These are phyloP conservation scores for Takifugu bimaculatus DNA, from an alignment of 2,113 vertebrate genomes.

Conservation along the genomic window DNA sequence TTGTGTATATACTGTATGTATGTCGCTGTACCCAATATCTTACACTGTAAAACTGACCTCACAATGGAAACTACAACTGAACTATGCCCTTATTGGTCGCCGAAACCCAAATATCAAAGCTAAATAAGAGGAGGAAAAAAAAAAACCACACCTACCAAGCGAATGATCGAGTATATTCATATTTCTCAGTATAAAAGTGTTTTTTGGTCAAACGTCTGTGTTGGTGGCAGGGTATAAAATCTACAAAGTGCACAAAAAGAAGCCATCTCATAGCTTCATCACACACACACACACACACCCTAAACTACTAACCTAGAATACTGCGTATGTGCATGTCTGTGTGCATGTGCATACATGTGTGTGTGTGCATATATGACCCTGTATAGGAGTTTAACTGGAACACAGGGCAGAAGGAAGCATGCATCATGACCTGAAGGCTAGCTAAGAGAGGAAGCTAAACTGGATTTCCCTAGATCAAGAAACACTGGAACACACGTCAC, in stretches of 20 bases:
- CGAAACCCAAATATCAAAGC: conserved; percentile 44
- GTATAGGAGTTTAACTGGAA: conserved; percentile 60
- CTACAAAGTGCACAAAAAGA: conserved; percentile 74
- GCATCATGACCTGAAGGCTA: conserved; percentile 74
- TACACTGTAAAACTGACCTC: conserved; percentile 43
- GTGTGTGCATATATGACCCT: conserved; percentile 65
- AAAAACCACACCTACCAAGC: conserved; percentile 50
- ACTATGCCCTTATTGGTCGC: conserved; percentile 25
- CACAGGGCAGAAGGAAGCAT: conserved; percentile 74
- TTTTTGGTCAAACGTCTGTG: conserved; percentile 70
- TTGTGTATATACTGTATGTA: conserved; percentile 37
- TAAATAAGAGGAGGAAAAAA: conserved; percentile 48
- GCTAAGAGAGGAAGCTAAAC: conserved; percentile 68
- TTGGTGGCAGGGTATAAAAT: conserved; percentile 73
- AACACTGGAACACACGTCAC: conserved; percentile 63
- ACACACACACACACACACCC: conserved; percentile 52
- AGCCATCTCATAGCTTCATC: conserved; percentile 58
- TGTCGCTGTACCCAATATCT: conserved; percentile 40
- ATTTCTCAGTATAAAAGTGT: conserved; percentile 67
- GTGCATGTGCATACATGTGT: conserved; percentile 11
- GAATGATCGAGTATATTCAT: conserved; percentile 58
- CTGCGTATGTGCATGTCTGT: conserved; percentile 44
- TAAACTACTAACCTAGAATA: conserved; percentile 60
- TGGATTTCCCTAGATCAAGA: conserved; percentile 47
- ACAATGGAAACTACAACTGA: conserved; percentile 41